Evolutionary conservation across 2,888 invertebrate genomes (phyloP), one percentile per base, ranked within the genome.

Genomic region (Lobophora halterata): DNA sequence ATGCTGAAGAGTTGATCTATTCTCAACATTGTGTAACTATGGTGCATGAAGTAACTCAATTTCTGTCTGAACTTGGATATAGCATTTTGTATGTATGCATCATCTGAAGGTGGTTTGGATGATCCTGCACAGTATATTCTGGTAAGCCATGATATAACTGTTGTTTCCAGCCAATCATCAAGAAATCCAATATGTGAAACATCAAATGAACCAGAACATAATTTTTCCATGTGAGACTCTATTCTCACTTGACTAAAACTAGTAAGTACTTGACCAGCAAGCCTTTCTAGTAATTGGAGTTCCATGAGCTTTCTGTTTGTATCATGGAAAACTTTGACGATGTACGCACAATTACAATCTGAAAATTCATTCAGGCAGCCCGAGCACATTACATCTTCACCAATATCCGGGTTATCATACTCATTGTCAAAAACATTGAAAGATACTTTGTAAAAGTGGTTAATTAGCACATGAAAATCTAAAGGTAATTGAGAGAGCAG

Each of bases 1-100:
- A 98, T 98, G 65, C 95, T 96, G 71, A 98, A 98, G 31, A 98
- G 90, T 71, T 98, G 97, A 55, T 96, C 94, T 49, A 97, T 97
- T 56, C 97, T 91, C 30, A 93, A 90, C 71, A 92, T 92, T 3
- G 97, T 97, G 63, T 97, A 98, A 14, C 93, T 95, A 70, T 97
- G 95, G 67, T 95, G 96, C 47, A 98, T 85, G 70, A 93, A 95
- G 69, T 96, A 94, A 12, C 90, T 90, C 8, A 97, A 80, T 67
- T 95, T 95, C 37, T 93, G 91, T 61, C 93, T 91, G 59, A 94
- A 93, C 52, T 91, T 91, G 24, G 89, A 79, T 37, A 93, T 89
- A 3, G 91, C 89, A 61, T 83, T 85, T 27, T 85, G 79, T 40
- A 89, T 87, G 54, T 88, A 76, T 35, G 88, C 82, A 43, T 89